Conservation (phyloP, 2,888 invertebrate species). For the Lasioglossum pauxillum region DNA sequence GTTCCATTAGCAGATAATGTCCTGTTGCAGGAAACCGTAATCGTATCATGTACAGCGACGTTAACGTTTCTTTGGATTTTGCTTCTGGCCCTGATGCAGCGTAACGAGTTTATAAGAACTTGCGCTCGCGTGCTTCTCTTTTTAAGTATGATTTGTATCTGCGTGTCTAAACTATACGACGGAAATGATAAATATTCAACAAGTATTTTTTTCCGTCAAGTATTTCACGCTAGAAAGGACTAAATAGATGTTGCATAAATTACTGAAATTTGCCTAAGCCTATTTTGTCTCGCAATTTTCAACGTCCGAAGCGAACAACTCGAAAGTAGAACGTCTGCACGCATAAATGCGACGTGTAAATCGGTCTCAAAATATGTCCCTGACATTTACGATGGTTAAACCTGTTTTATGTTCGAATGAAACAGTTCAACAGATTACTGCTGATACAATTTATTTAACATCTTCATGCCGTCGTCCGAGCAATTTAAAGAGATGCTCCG, state of each 20-base stretch:
- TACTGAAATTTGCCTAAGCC: background rate
- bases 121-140: slow-evolving; percentile 14
- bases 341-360: slow-evolving; percentile 5
- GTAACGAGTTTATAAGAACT: background rate
- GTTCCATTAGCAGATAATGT: background rate
- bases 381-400: slow-evolving; percentile 18
- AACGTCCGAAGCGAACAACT: background rate
- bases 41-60: slow-evolving; percentile 1
- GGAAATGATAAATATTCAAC: slow-evolving; percentile 24
- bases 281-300: background rate
- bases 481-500: background rate
- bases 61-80: slow-evolving; percentile 4
- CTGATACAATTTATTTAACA: background rate
- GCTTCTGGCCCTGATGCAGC: background rate
- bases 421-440: background rate
- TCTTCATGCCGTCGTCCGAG: background rate
- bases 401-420: background rate
- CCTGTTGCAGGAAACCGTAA: slow-evolving; percentile 9
- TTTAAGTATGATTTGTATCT: background rate
- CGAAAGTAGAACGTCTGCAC: slow-evolving; percentile 16
- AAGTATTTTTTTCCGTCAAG: background rate
- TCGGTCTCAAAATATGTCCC: slow-evolving; percentile 6
- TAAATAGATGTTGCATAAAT: background rate
- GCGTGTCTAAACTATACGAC: background rate
- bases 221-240: background rate